Evolutionary conservation across 1,140 invertebrate species (phyloP), one percentile per base, ranked within the genome.

Genomic region (Drosophila nikananu): DNA sequence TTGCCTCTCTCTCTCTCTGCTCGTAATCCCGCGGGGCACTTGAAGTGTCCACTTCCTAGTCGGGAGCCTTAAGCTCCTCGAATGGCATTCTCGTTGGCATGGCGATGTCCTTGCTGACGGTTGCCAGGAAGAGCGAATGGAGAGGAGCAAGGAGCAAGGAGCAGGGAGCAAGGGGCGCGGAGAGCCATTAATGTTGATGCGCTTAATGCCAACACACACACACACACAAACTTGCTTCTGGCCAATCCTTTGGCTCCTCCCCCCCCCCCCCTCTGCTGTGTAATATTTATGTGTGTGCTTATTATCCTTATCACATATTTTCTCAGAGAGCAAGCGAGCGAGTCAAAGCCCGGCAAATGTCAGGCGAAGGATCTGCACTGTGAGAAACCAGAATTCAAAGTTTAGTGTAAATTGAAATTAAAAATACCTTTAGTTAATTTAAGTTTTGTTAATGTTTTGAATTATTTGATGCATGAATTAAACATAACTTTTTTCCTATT

Each of bases 261-360:
- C 17, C 1, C 48, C 1, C 48, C 32, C n/a, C 30, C n/a, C 2
- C 48, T 52, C 49, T 13, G 17, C n/a, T 44, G 37, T 39, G 59
- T 37, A 42, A 71, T 60, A 73, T 73, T 73, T 73, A 61, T 73
- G 70, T 71, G 37, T 73, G 67, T 73, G 70, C 67, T 73, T 73
- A 73, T 73, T 73, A 73, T 73, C 67, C 70, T 72, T 73, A 73
- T 73, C 70, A 58, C 66, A 72, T 42, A 42, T 68, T 68, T 65
- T 49, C 42, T 21, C 65, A 46, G 35, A 25, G 63, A 44, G 30
- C n/a, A 6, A 44, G 17, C 13, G 25, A 25, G 48, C 13, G 15
- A 30, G 37, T 32, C 32, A 5, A 23, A 32, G 42, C 19, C 68
- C n/a, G 65, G 65, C 35, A 72, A 72, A 71, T 72, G 70, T 51